These are phyloP conservation scores for Clostera curtula DNA, from an alignment of 2,888 invertebrate species.

Conservation along the genomic window DNA sequence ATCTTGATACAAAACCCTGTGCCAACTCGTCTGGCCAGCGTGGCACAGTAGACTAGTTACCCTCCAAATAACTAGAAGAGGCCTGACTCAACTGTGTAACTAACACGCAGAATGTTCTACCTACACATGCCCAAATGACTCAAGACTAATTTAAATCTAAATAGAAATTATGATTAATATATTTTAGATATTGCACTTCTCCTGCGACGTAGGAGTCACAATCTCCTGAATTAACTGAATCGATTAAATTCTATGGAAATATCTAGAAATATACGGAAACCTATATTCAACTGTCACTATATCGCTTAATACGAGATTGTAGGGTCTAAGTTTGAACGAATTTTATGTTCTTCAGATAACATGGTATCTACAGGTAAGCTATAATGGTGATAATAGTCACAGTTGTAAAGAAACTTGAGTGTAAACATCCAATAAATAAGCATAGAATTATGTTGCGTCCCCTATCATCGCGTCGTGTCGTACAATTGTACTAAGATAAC, in stretches of 20 bases:
- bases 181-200: too few relatives aligned
- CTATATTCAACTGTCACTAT: constrained; percentile 34
- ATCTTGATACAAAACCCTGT: too few relatives aligned
- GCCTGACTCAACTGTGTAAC: too few relatives aligned
- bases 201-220: too few relatives aligned
- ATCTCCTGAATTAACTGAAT: constrained; percentile 28
- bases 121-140: too few relatives aligned
- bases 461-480: constrained; percentile 34
- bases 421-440: constrained; percentile 39
- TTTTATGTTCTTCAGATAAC: constrained; percentile 58
- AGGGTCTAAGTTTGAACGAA: constrained; percentile 47
- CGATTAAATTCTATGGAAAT: constrained; percentile 23
- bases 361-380: constrained; percentile 48
- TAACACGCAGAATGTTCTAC: too few relatives aligned
- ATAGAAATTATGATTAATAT: too few relatives aligned
- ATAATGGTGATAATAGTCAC: constrained; percentile 57
- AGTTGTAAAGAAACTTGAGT: constrained; percentile 38
- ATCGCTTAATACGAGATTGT: constrained; percentile 40
- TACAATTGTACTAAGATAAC: constrained; percentile 34
- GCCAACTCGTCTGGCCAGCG: too few relatives aligned
- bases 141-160: too few relatives aligned
- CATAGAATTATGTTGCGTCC: constrained; percentile 34
- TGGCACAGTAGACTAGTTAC: too few relatives aligned
- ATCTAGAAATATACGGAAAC: constrained; percentile 30
- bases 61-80: too few relatives aligned